Base-by-base conservation (phyloP, 2,113 vertebrate species). In the Xyliphius kryptos region DNA sequence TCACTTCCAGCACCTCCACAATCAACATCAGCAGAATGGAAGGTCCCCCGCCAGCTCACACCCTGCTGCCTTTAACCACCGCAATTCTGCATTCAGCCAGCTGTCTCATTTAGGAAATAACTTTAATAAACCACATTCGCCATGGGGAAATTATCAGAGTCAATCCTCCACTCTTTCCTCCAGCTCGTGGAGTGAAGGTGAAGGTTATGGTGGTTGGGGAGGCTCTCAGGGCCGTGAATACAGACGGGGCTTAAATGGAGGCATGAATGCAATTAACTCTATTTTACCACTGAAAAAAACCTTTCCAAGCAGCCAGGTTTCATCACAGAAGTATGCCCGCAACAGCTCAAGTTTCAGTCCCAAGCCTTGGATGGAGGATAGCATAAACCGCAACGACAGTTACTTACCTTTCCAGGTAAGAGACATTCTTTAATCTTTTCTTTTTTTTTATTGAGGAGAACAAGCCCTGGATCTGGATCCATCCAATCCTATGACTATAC, bases 131-230 rank as follows among this genome's bases (percentile, higher is more conserved):
- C 91, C 93, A 49, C 92, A 93, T 14, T 99, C 95, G 69, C 94
- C 95, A 0, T 99, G 96, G 95, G 96, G 92, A 82, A 97, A 89
- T 86, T 97, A 97, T 86, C 96, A 97, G 90, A 97, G 92, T 71
- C 90, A 90, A 5, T 90, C 93, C 65, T 93, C 96, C 38, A 96
- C 90, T 40, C 91, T 95, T 2, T 94, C 94, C 63, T 92, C 92
- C 74, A 97, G 92, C 43, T 97, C 95, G 73, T 97, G 96, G 89
- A 95, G 93, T 13, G 91, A 93, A 44, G 91, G 92, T 6, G 93
- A 92, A 36, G 90, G 92, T 7, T 96, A 96, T 1, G 90, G 93
- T 16, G 90, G 94, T 70, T 98, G 96, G 96, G 93, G 94, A 66
- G 92, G 91, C 16, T 94, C 95, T 74, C 96, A 97, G 84, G 94